Evolutionary conservation across 2,888 invertebrate species (phyloP).

Genomic region (Meiosimyza platycephala): DNA sequence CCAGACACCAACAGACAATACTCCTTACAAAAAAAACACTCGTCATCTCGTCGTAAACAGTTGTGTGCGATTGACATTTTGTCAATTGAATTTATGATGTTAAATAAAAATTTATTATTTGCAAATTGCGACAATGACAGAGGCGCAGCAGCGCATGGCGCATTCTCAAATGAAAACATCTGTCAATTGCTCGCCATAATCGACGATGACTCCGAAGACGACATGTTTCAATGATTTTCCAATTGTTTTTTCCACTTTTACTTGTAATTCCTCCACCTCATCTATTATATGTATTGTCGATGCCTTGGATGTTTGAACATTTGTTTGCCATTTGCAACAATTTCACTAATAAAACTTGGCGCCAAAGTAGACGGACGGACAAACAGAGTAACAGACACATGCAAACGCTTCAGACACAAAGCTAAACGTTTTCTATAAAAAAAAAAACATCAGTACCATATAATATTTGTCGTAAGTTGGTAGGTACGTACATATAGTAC

Average conservation of each 20-base stretch:
- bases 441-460: no score
- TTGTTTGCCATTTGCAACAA: conserved; percentile 17
- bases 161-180: conserved; percentile 39
- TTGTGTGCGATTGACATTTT: neutral
- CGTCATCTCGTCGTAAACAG: no score
- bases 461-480: no score
- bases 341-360: conserved; percentile 29
- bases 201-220: conserved; percentile 4
- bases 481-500: no score
- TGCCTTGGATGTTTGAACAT: neutral
- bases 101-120: conserved; percentile 28
- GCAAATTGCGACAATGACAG: conserved; percentile 14
- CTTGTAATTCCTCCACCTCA: conserved; percentile 1
- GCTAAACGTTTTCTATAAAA: no score
- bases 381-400: neutral
- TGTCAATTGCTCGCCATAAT: conserved; percentile 30
- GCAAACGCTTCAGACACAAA: no score
- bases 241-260: conserved; percentile 18
- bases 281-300: no score
- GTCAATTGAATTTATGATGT: conserved; percentile 36
- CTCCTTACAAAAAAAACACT: no score
- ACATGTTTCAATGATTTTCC: conserved; percentile 31
- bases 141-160: neutral
- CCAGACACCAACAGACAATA: no score
- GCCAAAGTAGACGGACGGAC: conserved; percentile 8